Evolutionary conservation across 2,888 invertebrate species (phyloP).

Genomic region (Pandemis cinnamomeana): DNA sequence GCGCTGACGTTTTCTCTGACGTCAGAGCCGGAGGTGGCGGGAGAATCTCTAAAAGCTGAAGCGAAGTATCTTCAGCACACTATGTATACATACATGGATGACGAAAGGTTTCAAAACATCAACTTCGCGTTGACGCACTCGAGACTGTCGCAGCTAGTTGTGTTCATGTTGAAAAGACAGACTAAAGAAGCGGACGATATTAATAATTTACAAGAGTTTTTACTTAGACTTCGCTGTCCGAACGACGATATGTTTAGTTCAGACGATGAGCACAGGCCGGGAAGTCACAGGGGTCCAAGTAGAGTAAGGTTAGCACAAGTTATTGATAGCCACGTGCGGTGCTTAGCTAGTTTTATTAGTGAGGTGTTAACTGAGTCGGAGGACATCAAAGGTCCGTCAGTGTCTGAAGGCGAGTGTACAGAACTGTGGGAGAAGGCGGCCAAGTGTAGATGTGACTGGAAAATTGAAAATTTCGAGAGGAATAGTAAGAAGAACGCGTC

Average conservation of each 20-base stretch:
- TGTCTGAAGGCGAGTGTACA: slow-evolving; percentile 84
- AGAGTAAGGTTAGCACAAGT: slow-evolving; percentile 65
- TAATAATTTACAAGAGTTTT: slow-evolving; percentile 67
- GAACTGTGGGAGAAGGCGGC: slow-evolving; percentile 84
- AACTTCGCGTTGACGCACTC: slow-evolving; percentile 88
- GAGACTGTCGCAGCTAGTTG: slow-evolving; percentile 86
- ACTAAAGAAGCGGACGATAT: slow-evolving; percentile 73
- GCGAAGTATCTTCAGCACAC: slow-evolving; percentile 88
- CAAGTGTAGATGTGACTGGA: slow-evolving; percentile 87
- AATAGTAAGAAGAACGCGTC: slow-evolving; percentile 81
- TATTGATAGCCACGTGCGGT: slow-evolving; percentile 72
- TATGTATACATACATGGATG: slow-evolving; percentile 88
- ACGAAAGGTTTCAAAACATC: slow-evolving; percentile 86
- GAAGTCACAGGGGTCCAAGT: slow-evolving; percentile 61
- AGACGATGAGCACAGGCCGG: slow-evolving; percentile 79
- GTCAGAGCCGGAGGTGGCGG: slow-evolving; percentile 83
- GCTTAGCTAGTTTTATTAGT: slow-evolving; percentile 74
- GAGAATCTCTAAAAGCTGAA: slow-evolving; percentile 86
- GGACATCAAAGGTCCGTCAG: slow-evolving; percentile 73
- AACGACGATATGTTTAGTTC: slow-evolving; percentile 84
- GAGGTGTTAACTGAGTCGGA: slow-evolving; percentile 71
- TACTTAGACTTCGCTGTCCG: slow-evolving; percentile 72
- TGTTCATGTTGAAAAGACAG: slow-evolving; percentile 83
- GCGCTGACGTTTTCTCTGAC: slow-evolving; percentile 84
- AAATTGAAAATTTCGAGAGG: slow-evolving; percentile 78